phyloP scores from a whole-genome alignment of 2,797 vertebrate genomes.

The Gorsachius magnificus region DNA sequence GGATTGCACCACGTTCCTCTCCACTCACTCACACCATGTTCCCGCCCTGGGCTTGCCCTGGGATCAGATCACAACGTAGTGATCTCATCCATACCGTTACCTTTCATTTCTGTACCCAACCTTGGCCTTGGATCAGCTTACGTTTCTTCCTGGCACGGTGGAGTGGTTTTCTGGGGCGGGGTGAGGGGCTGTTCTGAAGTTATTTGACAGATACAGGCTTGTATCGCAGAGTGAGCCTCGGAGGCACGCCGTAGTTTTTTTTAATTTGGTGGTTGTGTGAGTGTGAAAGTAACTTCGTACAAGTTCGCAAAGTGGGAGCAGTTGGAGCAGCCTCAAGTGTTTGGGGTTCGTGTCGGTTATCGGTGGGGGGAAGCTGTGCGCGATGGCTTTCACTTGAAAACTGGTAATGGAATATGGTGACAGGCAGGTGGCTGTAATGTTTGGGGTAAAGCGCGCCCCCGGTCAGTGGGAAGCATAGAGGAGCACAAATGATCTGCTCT shows the following conservation, averaged over 20 bases:
- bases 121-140: background rate
- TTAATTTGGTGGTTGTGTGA: background rate
- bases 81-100: constrained; percentile 6
- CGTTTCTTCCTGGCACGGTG: background rate
- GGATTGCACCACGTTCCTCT: background rate
- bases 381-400: background rate
- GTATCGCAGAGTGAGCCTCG: background rate
- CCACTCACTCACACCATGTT: background rate
- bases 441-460: rapidly evolving
- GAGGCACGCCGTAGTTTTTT: background rate
- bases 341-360: background rate
- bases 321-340: background rate
- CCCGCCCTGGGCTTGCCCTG: background rate
- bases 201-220: background rate
- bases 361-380: too few relatives aligned
- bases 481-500: background rate
- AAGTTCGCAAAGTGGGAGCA: background rate
- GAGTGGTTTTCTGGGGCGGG: background rate
- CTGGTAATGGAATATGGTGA: rapidly evolving
- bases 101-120: background rate
- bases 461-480: rapidly evolving
- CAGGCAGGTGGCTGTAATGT: background rate
- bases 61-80: background rate
- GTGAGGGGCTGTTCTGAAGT: background rate
- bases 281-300: background rate